phyloP scores from a whole-genome alignment of 2,797 vertebrate species.

The Poecilia wingei region DNA sequence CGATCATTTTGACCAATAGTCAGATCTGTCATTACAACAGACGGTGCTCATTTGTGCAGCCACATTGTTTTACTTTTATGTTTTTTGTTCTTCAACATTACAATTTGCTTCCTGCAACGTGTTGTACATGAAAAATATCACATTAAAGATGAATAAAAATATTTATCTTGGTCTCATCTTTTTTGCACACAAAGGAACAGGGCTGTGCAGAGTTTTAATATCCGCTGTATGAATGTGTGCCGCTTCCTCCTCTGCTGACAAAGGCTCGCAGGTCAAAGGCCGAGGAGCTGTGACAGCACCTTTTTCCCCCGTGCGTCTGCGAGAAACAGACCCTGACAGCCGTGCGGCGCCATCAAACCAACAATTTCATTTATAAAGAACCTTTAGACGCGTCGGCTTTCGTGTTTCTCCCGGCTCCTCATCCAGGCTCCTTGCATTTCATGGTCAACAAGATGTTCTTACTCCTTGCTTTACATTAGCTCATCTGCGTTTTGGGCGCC shows the following conservation, averaged over 20 bases:
- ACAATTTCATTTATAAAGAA: conserved; percentile 57
- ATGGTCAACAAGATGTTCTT: conserved; percentile 52
- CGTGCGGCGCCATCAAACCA: conserved; percentile 58
- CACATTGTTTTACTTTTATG: not conserved
- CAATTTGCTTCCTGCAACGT: not conserved
- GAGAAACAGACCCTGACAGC: conserved; percentile 42
- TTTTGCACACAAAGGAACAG: not conserved
- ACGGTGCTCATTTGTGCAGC: not conserved
- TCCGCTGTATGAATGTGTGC: conserved; percentile 1
- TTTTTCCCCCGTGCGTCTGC: conserved; percentile 17
- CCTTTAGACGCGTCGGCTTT: conserved; percentile 43
- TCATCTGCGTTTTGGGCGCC: conserved; percentile 70
- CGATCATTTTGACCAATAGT: not conserved
- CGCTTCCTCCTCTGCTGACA: conserved; percentile 21
- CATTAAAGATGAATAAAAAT: not conserved
- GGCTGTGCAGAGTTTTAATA: not conserved
- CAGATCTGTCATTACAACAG: not conserved
- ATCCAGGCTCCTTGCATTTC: conserved; percentile 50
- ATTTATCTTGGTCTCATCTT: not conserved
- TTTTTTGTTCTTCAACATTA: not conserved
- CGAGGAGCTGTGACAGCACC: conserved; percentile 7
- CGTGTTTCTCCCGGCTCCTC: conserved; percentile 49
- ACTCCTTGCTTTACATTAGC: conserved; percentile 67
- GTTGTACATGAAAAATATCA: not conserved
- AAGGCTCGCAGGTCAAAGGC: conserved; percentile 33